Base-by-base conservation (phyloP, 2,888 invertebrate species). In the Aricia artaxerxes region DNA sequence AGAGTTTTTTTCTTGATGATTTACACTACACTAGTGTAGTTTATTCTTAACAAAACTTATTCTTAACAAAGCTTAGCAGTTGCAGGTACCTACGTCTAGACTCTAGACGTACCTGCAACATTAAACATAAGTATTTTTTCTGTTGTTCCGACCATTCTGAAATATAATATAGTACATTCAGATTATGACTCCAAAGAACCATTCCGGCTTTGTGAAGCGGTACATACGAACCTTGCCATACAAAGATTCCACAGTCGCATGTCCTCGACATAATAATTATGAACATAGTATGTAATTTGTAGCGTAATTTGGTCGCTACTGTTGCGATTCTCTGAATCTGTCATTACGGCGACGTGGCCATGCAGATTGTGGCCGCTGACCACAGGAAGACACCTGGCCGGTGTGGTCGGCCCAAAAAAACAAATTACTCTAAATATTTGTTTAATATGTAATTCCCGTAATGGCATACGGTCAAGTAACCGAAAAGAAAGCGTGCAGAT, bases 301-400 rank as follows among this genome's bases (percentile, higher is more conserved):
- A 57, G 2, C 49, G 16, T 76, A 76, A 76, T 76, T 76, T 38
- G 5, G 75, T 75, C 35, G 49, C 35, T 57, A 76, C 76, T 53
- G 24, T 76, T 53, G 76, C 53, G 76, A 31, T 76, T 53, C 76
- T 35, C 4, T 4, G 76, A 76, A 76, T 76, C 76, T 76, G 76
- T 76, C 57, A 76, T 76, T 76, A 76, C 76, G 44, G 9, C 24
- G 53, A 49, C 49, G 49, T 49, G 75, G 75, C 49, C 44, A 13
- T 24, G 75, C 53, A 6, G 75, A 31, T 13, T 53, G 49, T 75
- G 75, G 49, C 53, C 76, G 31, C 57, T 53, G 76, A 49, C 75
- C 75, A 75, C 75, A 75, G 75, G 76, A 76, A 76, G 57, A 76
- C 76, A 76, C 57, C 31, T 76, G 76, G 76, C 6, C 75, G 73